A percentile compares a stretch with the other conserved stretches of the same genome.
These are phyloP conservation scores for Nesoenas mayeri DNA, from an alignment of 2,113 vertebrate species.

Conservation along the genomic window DNA sequence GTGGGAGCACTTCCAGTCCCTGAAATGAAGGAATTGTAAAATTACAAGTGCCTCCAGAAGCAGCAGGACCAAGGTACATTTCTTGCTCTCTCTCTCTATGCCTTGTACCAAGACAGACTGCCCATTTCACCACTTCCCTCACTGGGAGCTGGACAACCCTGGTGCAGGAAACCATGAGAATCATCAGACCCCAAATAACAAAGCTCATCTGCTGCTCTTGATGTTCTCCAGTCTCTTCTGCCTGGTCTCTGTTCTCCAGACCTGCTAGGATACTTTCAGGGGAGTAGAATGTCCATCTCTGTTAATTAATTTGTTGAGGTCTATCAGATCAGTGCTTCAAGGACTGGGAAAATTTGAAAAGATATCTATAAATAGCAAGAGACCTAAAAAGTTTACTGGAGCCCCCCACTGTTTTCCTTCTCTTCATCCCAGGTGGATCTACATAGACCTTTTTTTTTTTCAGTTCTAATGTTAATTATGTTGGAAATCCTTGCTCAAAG, in stretches of 20 bases:
- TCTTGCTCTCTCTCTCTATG: background rate
- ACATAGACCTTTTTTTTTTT: background rate
- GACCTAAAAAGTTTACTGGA: background rate
- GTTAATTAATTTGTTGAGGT: background rate
- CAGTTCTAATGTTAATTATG: background rate
- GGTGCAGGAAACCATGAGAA: rapidly evolving
- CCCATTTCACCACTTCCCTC: background rate
- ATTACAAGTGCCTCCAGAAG: background rate
- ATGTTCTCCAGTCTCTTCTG: background rate
- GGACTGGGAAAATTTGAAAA: background rate
- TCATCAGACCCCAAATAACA: background rate
- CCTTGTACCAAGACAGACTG: background rate
- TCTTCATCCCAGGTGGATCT: background rate
- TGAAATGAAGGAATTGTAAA: background rate
- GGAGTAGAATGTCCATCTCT: background rate
- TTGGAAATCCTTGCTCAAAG: conserved; percentile 17
- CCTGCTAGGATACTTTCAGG: background rate
- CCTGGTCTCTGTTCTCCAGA: background rate
- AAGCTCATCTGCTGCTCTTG: background rate
- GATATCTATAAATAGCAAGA: background rate
- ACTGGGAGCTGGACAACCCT: background rate
- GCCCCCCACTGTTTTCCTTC: background rate
- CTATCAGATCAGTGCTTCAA: background rate
- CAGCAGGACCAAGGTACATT: background rate
- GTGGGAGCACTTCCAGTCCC: background rate